phyloP scores from a whole-genome alignment of 2,888 invertebrate species.

The Lasioglossum oenotherae region DNA sequence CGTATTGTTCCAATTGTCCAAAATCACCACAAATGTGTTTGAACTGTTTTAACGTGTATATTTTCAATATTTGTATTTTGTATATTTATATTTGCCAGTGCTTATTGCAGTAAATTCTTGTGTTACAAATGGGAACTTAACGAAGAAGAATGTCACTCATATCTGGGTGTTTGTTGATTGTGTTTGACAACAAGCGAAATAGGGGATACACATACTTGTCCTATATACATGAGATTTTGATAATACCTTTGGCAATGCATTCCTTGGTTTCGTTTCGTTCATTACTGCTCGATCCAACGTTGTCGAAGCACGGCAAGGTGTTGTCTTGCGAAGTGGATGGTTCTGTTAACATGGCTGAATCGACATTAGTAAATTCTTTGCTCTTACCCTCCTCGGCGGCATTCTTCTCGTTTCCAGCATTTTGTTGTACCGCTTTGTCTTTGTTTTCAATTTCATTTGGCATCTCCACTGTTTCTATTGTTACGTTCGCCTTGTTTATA shows the following conservation, averaged over 20 bases:
- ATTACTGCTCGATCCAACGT: conserved; percentile 21
- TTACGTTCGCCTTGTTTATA: background rate
- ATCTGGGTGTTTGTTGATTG: background rate
- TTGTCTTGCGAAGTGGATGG: conserved; percentile 49
- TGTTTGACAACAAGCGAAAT: background rate
- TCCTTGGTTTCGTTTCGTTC: conserved; percentile 54
- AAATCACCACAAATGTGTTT: no score
- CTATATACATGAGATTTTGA: background rate
- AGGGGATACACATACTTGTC: background rate
- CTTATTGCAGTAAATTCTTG: no score
- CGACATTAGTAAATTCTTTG: conserved; percentile 16
- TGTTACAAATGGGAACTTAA: no score
- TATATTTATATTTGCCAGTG: no score
- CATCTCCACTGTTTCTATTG: background rate
- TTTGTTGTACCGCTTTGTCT: conserved; percentile 14
- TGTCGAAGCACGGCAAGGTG: conserved; percentile 36
- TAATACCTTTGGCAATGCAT: conserved; percentile 51
- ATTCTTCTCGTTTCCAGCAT: conserved; percentile 14
- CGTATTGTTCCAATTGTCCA: no score
- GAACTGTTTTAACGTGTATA: no score
- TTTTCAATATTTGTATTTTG: no score
- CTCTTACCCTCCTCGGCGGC: conserved; percentile 7
- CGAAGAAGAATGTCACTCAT: no score
- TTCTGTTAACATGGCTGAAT: conserved; percentile 31
- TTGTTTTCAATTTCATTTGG: background rate